Evolutionary conservation across 2,797 vertebrate species (phyloP).

Genomic region (Sebastolobus alascanus): DNA sequence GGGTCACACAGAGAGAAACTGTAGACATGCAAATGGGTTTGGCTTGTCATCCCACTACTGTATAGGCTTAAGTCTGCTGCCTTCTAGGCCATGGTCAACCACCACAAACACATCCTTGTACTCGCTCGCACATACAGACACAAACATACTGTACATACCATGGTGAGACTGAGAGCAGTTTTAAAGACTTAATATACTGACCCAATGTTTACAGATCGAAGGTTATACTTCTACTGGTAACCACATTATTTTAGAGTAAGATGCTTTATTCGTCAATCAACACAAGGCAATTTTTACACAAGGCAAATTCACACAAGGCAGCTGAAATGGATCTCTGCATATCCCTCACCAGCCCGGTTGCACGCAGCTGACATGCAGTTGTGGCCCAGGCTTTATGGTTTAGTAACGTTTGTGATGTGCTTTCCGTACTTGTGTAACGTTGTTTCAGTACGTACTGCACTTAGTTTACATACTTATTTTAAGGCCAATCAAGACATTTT

Average conservation of each 20-base stretch:
- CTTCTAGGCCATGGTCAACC: conserved; percentile 9
- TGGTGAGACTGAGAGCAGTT: neutral
- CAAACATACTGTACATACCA: neutral
- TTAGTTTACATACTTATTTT: too few relatives aligned
- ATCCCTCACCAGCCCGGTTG: too few relatives aligned
- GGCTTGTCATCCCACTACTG: conserved; percentile 3
- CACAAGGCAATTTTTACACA: neutral
- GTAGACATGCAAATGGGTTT: conserved; percentile 30
- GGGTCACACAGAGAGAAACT: conserved; percentile 38
- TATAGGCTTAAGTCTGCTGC: neutral
- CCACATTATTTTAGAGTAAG: neutral
- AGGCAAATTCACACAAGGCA: neutral
- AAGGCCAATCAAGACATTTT: too few relatives aligned
- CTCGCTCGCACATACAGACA: neutral
- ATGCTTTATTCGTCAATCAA: neutral
- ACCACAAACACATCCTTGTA: conserved; percentile 1
- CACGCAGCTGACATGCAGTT: too few relatives aligned
- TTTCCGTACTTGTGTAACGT: too few relatives aligned
- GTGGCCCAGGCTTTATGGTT: too few relatives aligned
- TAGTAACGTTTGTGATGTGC: too few relatives aligned
- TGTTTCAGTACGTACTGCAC: too few relatives aligned
- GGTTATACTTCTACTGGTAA: neutral
- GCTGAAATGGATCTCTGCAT: neutral
- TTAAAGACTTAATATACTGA: neutral
- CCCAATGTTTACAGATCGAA: neutral